These are phyloP conservation scores for Ceratotherium simum DNA, from an alignment of 2,113 vertebrate species.

Conservation along the genomic window DNA sequence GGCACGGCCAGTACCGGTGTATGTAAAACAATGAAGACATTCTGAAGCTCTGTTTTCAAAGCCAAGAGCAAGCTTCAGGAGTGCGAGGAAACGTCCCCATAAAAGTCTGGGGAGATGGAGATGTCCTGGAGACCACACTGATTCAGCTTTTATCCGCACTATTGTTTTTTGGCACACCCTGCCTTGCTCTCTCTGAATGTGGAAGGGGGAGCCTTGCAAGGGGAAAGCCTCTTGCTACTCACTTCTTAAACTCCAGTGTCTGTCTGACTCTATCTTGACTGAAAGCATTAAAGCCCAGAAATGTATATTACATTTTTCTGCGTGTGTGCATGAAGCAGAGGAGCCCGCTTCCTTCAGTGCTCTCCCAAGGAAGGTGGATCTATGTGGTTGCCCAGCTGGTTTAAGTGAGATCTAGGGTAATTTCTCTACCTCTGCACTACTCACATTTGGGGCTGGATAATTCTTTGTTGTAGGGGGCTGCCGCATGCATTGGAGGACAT, in stretches of 20 bases:
- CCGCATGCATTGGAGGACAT: fast-evolving
- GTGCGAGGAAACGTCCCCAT: not conserved
- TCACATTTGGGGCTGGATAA: no score
- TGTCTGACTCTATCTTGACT: not conserved
- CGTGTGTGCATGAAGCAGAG: not conserved
- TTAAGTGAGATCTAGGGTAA: not conserved
- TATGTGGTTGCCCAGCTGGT: fast-evolving
- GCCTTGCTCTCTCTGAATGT: not conserved
- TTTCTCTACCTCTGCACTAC: not conserved
- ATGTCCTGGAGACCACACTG: not conserved
- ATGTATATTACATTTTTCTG: fast-evolving
- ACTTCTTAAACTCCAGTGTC: not conserved
- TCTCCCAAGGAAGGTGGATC: not conserved
- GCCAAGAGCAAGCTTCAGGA: constrained; percentile 37
- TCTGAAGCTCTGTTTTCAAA: constrained; percentile 30
- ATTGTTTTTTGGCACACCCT: not conserved
- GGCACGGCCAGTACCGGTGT: not conserved
- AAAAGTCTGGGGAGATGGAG: not conserved
- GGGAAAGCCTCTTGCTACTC: not conserved
- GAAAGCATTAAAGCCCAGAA: not conserved
- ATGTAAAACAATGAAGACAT: constrained; percentile 44
- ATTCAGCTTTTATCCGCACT: not conserved
- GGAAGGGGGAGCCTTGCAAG: not conserved
- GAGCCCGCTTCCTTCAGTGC: not conserved
- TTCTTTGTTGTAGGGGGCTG: no score